Base-by-base conservation (phyloP, 2,113 vertebrate genomes). In the Hippocampus comes region DNA sequence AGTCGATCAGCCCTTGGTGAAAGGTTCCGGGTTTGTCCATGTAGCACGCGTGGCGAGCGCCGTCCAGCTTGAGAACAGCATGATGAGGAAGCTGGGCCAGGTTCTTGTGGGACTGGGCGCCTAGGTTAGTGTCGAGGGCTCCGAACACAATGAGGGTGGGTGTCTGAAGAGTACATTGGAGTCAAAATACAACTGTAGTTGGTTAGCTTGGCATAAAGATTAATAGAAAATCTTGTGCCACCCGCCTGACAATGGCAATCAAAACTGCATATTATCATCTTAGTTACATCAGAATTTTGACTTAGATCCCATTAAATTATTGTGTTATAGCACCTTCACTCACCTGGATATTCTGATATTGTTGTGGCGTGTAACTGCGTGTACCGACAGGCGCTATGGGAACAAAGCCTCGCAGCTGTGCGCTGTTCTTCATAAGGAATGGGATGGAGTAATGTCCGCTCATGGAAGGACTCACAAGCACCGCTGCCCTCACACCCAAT, bases 401-500 rank as follows among this genome's bases (percentile, higher is more conserved):
- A 68, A 99, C 89, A 0, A 97, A 98, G 76, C 95, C 97, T 0
- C 81, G 90, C 14, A 99, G 90, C 75, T 69, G 92, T 27, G 82
- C 87, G 2, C 91, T 91, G 18, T 86, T 88, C 2, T 78, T 91
- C 88, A 98, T 89, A 59, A 99, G 92, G 82, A 96, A 96, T 4
- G 97, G 96, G 75, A 99, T 81, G 49, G 95, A 92, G 74, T 97
- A 99, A 76, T 86, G 94, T 42, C 97, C 97, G 0, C 97, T 98
- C 94, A 98, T 94, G 0, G 97, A 99, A 0, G 97, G 96, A 84
- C 95, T 97, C 87, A 99, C 42, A 1, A 99, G 85, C 63, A 99
- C 93, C 0, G 94, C 90, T 2, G 89, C 88, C 56, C 61, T 87
- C 42, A 96, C 84, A 5, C 88, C 80, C 88, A 98, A 84, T 18